Base-by-base conservation (phyloP, 1,140 invertebrate species). In the Aporrectodea caliginosa region DNA sequence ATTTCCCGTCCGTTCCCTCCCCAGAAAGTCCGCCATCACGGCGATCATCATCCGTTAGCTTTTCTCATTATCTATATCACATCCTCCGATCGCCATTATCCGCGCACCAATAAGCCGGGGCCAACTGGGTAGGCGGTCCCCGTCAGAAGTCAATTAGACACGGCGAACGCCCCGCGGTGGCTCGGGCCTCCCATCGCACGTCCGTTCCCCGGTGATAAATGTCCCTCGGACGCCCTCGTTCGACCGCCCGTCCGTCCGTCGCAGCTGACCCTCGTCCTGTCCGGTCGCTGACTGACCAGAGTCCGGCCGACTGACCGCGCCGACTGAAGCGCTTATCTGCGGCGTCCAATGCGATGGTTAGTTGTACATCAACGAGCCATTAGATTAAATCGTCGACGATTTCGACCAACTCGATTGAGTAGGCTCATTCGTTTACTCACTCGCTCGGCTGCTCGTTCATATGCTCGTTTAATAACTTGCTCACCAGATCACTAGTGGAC, bases 101-200 rank as follows among this genome's bases (percentile, higher is more conserved):
- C 22, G 6, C 43, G 6, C 43, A 22, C 22, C 43, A 58, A 58
- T 58, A 58, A 58, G 22, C 22, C 43, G 43, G 43, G 43, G 43
- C 22, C 43, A 58, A 58, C 43, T 12, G 43, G 6, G 43, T 58
- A 22, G 43, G 43, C 43, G 6, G 43, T 58, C 43, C 43, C 22
- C 43, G 43, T 58, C 43, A 58, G 43, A 58, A 58, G 43, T 58
- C 43, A 58, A 58, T 58, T 58, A 58, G 43, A 58, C 43, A 58
- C 6, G 43, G 43, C 6, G 6, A 58, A 22, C 6, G 43, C 43
- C 43, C 43, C 43, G 43, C 43, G 43, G 22, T 22, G 43, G 6
- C 43, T 6, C 43, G n/a, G n/a, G n/a, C n/a, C n/a, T n/a, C n/a
- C n/a, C n/a, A n/a, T n/a, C n/a, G n/a, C n/a, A n/a, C n/a, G 43